Conservation (phyloP, 2,888 invertebrate species). For the Papilio elwesi region DNA sequence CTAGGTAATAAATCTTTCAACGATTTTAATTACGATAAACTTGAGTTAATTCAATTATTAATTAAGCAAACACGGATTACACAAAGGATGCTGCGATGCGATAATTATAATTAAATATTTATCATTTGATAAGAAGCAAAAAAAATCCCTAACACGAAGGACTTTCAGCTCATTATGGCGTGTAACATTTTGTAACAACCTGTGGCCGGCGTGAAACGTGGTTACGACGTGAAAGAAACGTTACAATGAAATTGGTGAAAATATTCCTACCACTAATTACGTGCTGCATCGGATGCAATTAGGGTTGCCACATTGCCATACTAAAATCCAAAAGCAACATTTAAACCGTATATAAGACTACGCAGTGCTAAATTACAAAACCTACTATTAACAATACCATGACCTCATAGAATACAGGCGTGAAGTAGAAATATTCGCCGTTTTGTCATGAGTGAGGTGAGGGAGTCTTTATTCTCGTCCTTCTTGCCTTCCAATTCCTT, state of each 20-base stretch:
- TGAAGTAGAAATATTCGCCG: too few relatives aligned
- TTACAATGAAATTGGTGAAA: slow-evolving; percentile 40
- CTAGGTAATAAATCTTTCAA: not conserved
- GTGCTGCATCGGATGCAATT: slow-evolving; percentile 33
- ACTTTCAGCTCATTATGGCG: slow-evolving; percentile 23
- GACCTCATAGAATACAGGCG: too few relatives aligned
- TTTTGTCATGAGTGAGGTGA: too few relatives aligned
- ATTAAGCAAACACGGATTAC: not conserved
- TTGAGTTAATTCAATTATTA: not conserved
- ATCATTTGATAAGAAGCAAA: not conserved
- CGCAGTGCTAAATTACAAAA: not conserved
- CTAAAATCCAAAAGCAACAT: not conserved
- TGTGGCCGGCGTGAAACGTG: slow-evolving; percentile 12
- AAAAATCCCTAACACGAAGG: slow-evolving; percentile 15
- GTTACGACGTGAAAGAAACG: slow-evolving; percentile 38
- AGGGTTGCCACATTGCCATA: slow-evolving; percentile 21
- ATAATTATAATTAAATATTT: not conserved
- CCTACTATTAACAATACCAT: too few relatives aligned
- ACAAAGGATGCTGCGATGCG: not conserved
- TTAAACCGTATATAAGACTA: not conserved
- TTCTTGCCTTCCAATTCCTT: too few relatives aligned
- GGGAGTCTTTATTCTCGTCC: too few relatives aligned
- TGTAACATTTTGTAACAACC: slow-evolving; percentile 27
- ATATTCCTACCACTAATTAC: slow-evolving; percentile 37
- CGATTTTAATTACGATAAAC: not conserved